A percentile compares a stretch with the other conserved stretches of the same genome.
These are phyloP conservation scores for Sebastes cheni DNA, from an alignment of 2,797 vertebrate genomes.

Conservation along the genomic window DNA sequence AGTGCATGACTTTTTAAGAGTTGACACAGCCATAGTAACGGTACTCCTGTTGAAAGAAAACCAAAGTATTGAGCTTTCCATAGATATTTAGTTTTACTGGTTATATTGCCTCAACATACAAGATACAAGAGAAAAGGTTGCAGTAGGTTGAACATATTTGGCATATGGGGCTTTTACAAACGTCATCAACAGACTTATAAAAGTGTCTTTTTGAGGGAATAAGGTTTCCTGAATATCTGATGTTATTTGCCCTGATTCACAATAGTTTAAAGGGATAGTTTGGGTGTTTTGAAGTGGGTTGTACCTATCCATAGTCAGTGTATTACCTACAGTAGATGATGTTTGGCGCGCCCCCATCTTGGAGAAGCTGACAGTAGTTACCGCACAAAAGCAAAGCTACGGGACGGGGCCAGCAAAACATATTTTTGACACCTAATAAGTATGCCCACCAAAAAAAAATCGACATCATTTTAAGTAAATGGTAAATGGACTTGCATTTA, in stretches of 20 bases:
- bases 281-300: no score
- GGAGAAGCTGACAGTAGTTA: no score
- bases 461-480: no score
- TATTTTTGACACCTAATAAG: neutral
- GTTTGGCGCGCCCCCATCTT: no score
- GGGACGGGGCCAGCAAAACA: no score
- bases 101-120: constrained; percentile 37
- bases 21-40: constrained; percentile 73
- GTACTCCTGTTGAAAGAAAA: constrained; percentile 62
- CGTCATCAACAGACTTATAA: neutral
- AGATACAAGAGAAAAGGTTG: neutral
- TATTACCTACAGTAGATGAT: no score
- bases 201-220: constrained; percentile 31
- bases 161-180: neutral
- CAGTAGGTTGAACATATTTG: constrained; percentile 4
- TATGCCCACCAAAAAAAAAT: no score
- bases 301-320: no score
- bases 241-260: constrained; percentile 1
- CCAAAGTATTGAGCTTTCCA: constrained; percentile 73
- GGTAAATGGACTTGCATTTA: no score
- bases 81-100: constrained; percentile 33
- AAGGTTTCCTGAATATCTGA: neutral
- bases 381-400: no score
- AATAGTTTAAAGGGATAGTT: neutral
- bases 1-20: constrained; percentile 69